Conservation (phyloP, 1,140 invertebrate genomes). For the Drosophila pandora region DNA sequence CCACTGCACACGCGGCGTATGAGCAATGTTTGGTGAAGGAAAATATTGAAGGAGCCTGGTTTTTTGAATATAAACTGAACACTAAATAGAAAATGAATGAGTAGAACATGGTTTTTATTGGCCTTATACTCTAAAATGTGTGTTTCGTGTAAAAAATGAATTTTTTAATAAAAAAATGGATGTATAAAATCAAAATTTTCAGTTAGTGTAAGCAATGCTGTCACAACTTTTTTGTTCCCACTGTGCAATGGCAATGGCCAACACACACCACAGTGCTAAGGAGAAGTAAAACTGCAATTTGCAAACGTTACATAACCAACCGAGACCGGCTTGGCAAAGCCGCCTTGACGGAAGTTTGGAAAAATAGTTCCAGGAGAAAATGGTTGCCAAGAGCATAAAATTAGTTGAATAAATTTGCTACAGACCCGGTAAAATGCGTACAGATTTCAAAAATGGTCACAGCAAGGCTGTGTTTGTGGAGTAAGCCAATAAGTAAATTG, state of each 20-base stretch:
- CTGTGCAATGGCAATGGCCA: conserved; percentile 5
- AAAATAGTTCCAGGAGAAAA: conserved; percentile 56
- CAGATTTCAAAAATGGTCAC: conserved; percentile 28
- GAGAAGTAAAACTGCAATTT: conserved; percentile 75
- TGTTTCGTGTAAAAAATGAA: too few relatives aligned
- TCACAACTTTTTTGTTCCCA: neutral
- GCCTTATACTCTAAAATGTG: too few relatives aligned
- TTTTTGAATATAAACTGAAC: too few relatives aligned
- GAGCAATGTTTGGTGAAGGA: conserved; percentile 28
- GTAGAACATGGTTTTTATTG: too few relatives aligned
- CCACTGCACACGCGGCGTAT: conserved; percentile 52
- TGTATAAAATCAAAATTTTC: too few relatives aligned
- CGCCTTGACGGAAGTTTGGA: conserved; percentile 70
- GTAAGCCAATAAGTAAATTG: conserved; percentile 81
- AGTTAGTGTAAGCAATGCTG: too few relatives aligned
- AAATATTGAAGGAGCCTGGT: neutral
- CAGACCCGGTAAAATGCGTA: conserved; percentile 40
- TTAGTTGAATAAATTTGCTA: conserved; percentile 37
- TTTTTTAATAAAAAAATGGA: too few relatives aligned
- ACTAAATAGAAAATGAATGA: neutral
- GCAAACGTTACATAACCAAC: conserved; percentile 63
- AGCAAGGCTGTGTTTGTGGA: conserved; percentile 47
- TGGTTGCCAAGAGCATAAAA: conserved; percentile 51
- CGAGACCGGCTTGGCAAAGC: conserved; percentile 44
- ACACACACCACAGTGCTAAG: conserved; percentile 43